Conservation (phyloP, 2,888 invertebrate species). For the Microdon myrmicae region DNA sequence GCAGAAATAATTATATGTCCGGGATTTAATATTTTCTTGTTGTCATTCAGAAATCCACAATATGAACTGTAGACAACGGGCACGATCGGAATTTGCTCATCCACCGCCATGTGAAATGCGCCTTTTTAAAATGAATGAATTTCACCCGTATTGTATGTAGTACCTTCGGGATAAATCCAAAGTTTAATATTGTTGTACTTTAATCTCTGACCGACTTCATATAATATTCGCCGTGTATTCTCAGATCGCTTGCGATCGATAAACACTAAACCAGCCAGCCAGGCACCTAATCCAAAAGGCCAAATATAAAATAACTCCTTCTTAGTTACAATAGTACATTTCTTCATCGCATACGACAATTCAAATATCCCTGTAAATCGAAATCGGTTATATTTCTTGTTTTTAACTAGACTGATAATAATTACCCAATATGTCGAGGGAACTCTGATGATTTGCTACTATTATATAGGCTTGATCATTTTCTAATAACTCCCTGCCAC, state of each 20-base stretch:
- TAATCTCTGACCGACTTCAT: constrained; percentile 76
- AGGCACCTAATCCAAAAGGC: constrained; percentile 88
- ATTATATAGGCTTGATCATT: too few relatives aligned
- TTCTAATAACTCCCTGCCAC: too few relatives aligned
- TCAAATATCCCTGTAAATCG: constrained; percentile 80
- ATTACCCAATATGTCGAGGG: too few relatives aligned
- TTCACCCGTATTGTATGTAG: constrained; percentile 82
- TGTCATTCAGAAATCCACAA: constrained; percentile 77
- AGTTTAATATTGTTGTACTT: constrained; percentile 82
- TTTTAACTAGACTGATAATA: too few relatives aligned
- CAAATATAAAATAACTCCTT: constrained; percentile 86
- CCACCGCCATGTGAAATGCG: constrained; percentile 92
- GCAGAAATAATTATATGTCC: constrained; percentile 81
- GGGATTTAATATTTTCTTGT: constrained; percentile 78
- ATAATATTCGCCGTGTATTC: constrained; percentile 79
- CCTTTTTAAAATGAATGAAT: constrained; percentile 96
- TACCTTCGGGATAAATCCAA: constrained; percentile 96
- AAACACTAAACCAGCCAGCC: constrained; percentile 88
- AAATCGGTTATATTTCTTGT: too few relatives aligned
- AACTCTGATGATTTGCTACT: too few relatives aligned
- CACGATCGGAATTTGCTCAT: constrained; percentile 87
- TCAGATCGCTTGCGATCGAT: constrained; percentile 86
- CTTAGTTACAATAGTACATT: constrained; percentile 89
- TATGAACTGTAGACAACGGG: constrained; percentile 93
- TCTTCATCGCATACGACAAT: constrained; percentile 89